A percentile compares a stretch with the other conserved stretches of the same genome.
Evolutionary conservation across 2,113 vertebrate species (phyloP).

Genomic region (Stegostoma tigrinum): DNA sequence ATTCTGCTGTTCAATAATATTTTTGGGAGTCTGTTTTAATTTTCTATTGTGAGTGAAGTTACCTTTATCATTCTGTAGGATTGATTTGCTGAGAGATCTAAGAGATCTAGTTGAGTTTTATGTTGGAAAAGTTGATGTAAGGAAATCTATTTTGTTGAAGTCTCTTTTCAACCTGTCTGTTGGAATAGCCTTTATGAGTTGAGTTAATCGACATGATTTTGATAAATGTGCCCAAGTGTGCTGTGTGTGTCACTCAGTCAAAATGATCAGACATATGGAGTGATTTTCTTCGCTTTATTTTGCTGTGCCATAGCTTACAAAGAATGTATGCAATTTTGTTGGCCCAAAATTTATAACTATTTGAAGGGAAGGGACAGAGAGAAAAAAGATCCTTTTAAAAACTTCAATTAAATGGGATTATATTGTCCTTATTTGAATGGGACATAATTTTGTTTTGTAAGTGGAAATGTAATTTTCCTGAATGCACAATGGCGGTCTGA

Average conservation of each 20-base stretch:
- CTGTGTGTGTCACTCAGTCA: not conserved
- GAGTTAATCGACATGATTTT: not conserved
- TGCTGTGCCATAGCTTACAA: not conserved
- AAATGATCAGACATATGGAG: not conserved
- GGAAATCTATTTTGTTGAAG: not conserved
- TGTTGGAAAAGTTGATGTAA: not conserved
- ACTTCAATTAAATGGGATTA: not conserved
- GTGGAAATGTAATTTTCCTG: not conserved
- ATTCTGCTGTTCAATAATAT: not conserved
- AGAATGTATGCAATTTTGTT: not conserved
- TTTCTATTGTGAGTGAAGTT: not conserved
- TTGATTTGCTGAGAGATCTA: not conserved
- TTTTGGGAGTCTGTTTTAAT: not conserved
- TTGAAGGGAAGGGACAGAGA: not conserved
- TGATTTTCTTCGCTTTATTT: not conserved
- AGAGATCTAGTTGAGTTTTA: not conserved
- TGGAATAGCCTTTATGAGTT: not conserved
- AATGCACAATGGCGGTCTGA: not conserved
- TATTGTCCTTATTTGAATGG: not conserved
- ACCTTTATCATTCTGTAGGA: not conserved
- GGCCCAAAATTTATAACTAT: not conserved
- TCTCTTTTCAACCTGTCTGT: not conserved
- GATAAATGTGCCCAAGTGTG: not conserved
- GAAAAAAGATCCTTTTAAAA: not conserved
- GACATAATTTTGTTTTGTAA: not conserved